These are phyloP conservation scores for Atrichornis clamosus DNA, from an alignment of 2,113 vertebrate species.

Conservation along the genomic window DNA sequence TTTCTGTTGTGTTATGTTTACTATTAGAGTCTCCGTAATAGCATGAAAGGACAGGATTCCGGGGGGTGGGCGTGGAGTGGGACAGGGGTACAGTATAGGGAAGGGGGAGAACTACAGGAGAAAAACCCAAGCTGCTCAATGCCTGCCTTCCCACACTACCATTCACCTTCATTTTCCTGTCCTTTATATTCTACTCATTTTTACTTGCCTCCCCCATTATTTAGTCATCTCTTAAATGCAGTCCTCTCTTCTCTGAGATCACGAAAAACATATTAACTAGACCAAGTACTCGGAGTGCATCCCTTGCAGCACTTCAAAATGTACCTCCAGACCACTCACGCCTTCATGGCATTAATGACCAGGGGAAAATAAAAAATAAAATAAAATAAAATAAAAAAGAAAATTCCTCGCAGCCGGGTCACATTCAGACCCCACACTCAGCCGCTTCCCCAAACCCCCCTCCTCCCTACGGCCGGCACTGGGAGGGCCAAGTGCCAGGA, in stretches of 20 bases:
- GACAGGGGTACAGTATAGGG: too few species aligned
- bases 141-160: not conserved
- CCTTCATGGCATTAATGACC: not conserved
- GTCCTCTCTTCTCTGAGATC: slow-evolving; percentile 4
- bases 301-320: not conserved
- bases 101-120: not conserved
- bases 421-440: not conserved
- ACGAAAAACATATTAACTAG: slow-evolving; percentile 13
- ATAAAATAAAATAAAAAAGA: not conserved
- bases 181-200: not conserved
- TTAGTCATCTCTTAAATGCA: slow-evolving; percentile 50
- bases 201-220: slow-evolving; percentile 33
- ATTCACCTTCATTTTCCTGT: not conserved
- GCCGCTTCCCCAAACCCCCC: not conserved
- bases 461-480: not conserved
- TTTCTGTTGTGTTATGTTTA: not conserved
- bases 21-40: not conserved
- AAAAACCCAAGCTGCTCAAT: not conserved
- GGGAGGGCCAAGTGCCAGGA: not conserved
- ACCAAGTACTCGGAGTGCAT: not conserved
- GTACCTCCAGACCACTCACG: not conserved
- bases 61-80: not conserved
- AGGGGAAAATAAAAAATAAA: not conserved
- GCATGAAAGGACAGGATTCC: not conserved
- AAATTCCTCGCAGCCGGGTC: not conserved